These are phyloP conservation scores for Diaphora mendica DNA, from an alignment of 2,888 invertebrate genomes.

Conservation along the genomic window DNA sequence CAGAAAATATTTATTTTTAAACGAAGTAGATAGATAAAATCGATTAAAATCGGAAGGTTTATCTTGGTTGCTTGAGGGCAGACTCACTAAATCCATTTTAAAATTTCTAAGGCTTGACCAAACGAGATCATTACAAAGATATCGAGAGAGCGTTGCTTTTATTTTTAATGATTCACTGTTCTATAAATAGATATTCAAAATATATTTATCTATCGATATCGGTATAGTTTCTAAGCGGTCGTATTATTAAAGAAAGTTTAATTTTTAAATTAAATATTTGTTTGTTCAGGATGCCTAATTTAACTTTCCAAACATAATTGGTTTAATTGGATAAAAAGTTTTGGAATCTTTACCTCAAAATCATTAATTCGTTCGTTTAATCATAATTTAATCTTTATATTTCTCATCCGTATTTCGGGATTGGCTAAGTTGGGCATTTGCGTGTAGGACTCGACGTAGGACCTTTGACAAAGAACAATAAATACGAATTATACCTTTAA, in stretches of 20 bases:
- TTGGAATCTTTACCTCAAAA: background rate
- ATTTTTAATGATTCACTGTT: background rate
- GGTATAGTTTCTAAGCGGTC: background rate
- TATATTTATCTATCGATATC: background rate
- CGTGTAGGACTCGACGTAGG: too few species aligned
- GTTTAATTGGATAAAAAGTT: background rate
- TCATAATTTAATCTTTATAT: too few species aligned
- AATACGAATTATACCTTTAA: too few species aligned
- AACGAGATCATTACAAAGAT: background rate
- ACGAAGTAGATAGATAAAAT: background rate
- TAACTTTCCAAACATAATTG: background rate
- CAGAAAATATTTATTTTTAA: background rate
- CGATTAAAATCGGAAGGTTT: background rate
- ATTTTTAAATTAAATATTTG: background rate
- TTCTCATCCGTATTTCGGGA: too few species aligned
- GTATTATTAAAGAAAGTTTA: background rate
- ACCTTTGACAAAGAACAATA: too few species aligned
- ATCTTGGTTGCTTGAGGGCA: background rate
- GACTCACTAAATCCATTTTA: background rate
- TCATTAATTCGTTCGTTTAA: too few species aligned
- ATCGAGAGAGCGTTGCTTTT: too few species aligned
- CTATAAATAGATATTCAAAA: background rate
- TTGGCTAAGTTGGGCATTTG: too few species aligned
- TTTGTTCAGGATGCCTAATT: background rate
- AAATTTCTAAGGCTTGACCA: constrained; percentile 2